Conservation (phyloP, 2,888 invertebrate genomes). For the Synergus umbraculus region DNA sequence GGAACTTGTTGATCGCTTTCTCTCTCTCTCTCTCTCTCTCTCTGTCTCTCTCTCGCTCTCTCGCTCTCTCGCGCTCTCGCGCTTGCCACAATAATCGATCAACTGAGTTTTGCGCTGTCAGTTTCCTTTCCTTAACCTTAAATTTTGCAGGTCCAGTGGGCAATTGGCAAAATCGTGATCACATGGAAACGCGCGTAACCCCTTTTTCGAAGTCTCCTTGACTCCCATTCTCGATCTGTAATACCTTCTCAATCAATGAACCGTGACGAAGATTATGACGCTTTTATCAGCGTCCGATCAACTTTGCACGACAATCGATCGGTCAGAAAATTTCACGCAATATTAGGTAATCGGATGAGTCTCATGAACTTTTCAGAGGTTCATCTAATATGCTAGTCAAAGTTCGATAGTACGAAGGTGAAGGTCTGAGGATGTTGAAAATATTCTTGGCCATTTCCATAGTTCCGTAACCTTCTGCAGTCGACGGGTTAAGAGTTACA, state of each 20-base stretch:
- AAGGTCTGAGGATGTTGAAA: background rate
- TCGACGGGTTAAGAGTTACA: background rate
- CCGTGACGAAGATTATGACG: slow-evolving; percentile 53
- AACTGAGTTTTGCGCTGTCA: background rate
- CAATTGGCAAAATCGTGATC: slow-evolving; percentile 26
- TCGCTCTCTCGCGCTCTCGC: too few relatives aligned
- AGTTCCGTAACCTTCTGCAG: background rate
- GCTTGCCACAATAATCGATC: background rate
- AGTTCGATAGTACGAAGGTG: background rate
- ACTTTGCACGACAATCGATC: slow-evolving; percentile 51
- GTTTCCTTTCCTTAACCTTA: background rate
- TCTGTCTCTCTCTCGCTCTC: background rate
- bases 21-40: background rate
- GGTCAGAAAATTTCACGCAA: slow-evolving; percentile 47
- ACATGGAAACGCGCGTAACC: slow-evolving; percentile 50
- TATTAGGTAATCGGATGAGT: slow-evolving; percentile 46
- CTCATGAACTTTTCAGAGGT: background rate
- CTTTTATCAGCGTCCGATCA: slow-evolving; percentile 52
- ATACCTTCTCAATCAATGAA: slow-evolving; percentile 55
- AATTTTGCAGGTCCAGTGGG: slow-evolving; percentile 7
- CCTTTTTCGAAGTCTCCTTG: slow-evolving; percentile 52
- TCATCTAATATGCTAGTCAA: background rate
- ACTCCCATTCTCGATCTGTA: slow-evolving; percentile 51
- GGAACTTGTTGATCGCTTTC: background rate
- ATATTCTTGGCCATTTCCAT: background rate